Conservation (phyloP, 2,797 vertebrate species). For the Neoniphon sammara region DNA sequence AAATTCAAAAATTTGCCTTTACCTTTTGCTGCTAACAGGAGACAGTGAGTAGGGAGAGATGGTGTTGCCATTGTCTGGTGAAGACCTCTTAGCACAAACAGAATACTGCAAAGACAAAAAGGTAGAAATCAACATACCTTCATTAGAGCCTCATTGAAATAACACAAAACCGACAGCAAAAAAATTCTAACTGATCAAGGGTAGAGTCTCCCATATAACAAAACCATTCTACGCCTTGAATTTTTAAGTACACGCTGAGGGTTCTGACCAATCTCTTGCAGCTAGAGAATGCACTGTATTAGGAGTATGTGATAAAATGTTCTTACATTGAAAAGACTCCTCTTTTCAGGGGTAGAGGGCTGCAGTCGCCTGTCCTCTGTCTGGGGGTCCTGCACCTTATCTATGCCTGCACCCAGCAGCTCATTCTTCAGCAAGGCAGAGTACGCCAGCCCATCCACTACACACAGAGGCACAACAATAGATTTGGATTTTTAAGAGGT, state of each 20-base stretch:
- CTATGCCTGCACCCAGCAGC: slow-evolving; percentile 92
- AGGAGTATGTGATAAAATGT: neutral
- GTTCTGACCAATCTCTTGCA: neutral
- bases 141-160: slow-evolving; percentile 15
- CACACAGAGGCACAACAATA: slow-evolving; percentile 1
- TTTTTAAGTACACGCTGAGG: neutral
- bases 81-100: slow-evolving; percentile 88
- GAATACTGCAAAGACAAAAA: slow-evolving; percentile 84
- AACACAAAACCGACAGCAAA: slow-evolving; percentile 9
- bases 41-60: slow-evolving; percentile 94
- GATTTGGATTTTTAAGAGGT: neutral
- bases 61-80: slow-evolving; percentile 89
- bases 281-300: neutral
- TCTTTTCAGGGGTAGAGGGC: slow-evolving; percentile 90
- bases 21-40: slow-evolving; percentile 97
- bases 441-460: slow-evolving; percentile 91
- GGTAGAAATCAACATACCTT: neutral
- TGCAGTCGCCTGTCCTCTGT: slow-evolving; percentile 92
- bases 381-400: slow-evolving; percentile 94
- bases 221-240: neutral
- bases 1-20: neutral
- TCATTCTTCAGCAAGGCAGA: slow-evolving; percentile 96
- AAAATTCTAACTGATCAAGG: neutral
- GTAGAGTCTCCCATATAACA: neutral
- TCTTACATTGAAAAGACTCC: slow-evolving; percentile 90